phyloP scores from a whole-genome alignment of 2,797 vertebrate species.

The Eulemur rubriventer region DNA sequence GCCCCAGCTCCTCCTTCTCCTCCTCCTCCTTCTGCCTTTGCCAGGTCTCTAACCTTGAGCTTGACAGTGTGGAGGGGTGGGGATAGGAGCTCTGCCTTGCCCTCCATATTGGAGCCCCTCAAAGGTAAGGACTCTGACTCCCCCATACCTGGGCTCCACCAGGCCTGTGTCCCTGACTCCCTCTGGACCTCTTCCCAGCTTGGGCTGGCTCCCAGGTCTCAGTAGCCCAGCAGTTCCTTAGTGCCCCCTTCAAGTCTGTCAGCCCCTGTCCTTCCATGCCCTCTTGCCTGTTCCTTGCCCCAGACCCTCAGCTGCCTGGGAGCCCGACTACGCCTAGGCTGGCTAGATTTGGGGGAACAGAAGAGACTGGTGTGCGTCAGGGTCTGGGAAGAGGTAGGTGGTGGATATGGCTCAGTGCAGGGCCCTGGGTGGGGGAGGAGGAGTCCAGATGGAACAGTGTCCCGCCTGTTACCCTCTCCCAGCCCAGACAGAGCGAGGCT shows the following conservation, averaged over 20 bases:
- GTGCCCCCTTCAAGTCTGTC: background rate
- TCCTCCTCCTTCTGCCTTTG: rapidly evolving
- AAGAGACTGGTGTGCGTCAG: background rate
- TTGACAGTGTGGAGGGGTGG: background rate
- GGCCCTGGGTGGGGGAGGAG: background rate
- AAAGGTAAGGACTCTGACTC: background rate
- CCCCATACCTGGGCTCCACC: background rate
- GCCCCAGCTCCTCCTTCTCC: background rate
- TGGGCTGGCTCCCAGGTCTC: background rate
- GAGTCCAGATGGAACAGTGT: slow-evolving; percentile 45
- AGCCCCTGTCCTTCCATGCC: background rate
- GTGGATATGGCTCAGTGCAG: background rate
- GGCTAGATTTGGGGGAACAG: background rate
- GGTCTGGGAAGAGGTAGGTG: background rate
- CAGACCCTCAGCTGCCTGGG: background rate
- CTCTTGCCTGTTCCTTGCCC: background rate
- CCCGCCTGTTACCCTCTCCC: background rate
- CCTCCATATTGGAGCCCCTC: background rate
- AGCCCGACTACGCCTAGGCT: background rate
- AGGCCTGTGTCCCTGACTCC: background rate
- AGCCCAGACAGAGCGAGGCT: slow-evolving; percentile 70
- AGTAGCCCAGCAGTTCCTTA: background rate
- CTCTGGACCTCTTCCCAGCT: background rate
- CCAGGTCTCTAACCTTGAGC: background rate
- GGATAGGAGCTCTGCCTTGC: background rate